phyloP scores from a whole-genome alignment of 2,888 invertebrate genomes.

The Hyposoter dolosus region DNA sequence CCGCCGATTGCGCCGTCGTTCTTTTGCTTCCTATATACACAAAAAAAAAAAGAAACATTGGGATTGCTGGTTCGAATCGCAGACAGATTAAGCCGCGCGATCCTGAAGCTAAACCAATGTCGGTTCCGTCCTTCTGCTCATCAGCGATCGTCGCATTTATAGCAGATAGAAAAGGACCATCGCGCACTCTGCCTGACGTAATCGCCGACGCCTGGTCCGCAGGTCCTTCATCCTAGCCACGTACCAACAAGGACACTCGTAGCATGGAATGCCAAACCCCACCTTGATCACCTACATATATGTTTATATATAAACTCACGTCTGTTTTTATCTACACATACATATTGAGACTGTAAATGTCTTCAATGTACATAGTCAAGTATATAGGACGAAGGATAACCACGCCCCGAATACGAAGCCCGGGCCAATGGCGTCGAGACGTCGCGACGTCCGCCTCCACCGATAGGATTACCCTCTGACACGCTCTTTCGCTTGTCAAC shows the following conservation, averaged over 20 bases:
- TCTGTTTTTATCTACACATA: not conserved
- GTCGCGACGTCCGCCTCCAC: conserved; percentile 83
- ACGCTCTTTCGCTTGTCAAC: conserved; percentile 84
- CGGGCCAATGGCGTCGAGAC: conserved; percentile 82
- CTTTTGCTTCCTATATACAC: conserved; percentile 39
- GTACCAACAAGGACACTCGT: conserved; percentile 24
- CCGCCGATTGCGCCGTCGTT: conserved; percentile 58
- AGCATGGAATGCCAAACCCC: not conserved
- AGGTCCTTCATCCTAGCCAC: conserved; percentile 25
- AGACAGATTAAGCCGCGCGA: not conserved
- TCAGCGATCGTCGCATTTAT: not conserved
- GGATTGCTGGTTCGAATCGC: conserved; percentile 37
- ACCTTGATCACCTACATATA: not conserved
- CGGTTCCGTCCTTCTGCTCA: not conserved
- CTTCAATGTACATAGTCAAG: not conserved
- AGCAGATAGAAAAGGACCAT: not conserved
- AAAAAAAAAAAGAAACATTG: conserved; percentile 15
- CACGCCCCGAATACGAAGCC: conserved; percentile 79
- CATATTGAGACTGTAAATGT: not conserved
- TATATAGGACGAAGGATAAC: conserved; percentile 61
- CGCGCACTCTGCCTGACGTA: conserved; percentile 29
- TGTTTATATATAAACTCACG: conserved; percentile 5
- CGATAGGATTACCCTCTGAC: conserved; percentile 85
- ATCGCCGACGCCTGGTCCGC: conserved; percentile 39
- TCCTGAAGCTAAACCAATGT: not conserved